Percentiles rank a stretch among this genome's conserved stretches.
Conservation (phyloP, 2,797 vertebrate genomes). For the Tenualosa ilisha region DNA sequence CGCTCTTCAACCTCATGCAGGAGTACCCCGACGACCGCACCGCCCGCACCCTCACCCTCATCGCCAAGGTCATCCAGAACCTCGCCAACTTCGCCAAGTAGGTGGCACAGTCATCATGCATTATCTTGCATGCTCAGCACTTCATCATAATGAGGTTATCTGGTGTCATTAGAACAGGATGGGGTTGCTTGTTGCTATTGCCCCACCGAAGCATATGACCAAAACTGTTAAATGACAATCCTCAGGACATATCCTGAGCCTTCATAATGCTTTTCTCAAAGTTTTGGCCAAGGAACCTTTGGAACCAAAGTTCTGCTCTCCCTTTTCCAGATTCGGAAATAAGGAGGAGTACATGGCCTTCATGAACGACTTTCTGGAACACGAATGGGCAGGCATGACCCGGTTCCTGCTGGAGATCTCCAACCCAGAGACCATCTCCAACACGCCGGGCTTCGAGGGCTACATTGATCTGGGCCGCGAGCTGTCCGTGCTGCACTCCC, state of each 20-base stretch:
- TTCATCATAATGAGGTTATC: background rate
- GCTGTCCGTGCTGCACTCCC: slow-evolving; percentile 89
- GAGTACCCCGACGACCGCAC: slow-evolving; percentile 94
- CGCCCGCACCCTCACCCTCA: slow-evolving; percentile 90
- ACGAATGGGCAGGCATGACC: slow-evolving; percentile 96
- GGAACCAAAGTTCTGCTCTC: background rate
- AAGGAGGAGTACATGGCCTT: slow-evolving; percentile 99
- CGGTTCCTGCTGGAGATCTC: slow-evolving; percentile 94
- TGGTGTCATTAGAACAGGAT: too few species aligned
- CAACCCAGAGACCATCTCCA: slow-evolving; percentile 88
- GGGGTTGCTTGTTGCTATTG: background rate
- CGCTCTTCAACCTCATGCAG: slow-evolving; percentile 93
- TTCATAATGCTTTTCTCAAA: background rate
- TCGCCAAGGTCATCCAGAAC: slow-evolving; percentile 98
- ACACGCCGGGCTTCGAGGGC: slow-evolving; percentile 90
- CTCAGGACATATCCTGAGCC: too few species aligned
- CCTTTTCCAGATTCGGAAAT: slow-evolving; percentile 85
- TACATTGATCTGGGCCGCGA: slow-evolving; percentile 95
- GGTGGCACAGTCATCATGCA: slow-evolving; percentile 47
- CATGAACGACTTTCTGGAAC: slow-evolving; percentile 97
- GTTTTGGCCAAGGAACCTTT: background rate
- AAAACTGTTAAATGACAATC: background rate
- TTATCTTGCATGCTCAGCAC: background rate
- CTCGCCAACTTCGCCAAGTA: slow-evolving; percentile 97
- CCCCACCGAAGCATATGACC: background rate